These are phyloP conservation scores for Lasioglossum malachurum DNA, from an alignment of 2,888 invertebrate species.

Conservation along the genomic window DNA sequence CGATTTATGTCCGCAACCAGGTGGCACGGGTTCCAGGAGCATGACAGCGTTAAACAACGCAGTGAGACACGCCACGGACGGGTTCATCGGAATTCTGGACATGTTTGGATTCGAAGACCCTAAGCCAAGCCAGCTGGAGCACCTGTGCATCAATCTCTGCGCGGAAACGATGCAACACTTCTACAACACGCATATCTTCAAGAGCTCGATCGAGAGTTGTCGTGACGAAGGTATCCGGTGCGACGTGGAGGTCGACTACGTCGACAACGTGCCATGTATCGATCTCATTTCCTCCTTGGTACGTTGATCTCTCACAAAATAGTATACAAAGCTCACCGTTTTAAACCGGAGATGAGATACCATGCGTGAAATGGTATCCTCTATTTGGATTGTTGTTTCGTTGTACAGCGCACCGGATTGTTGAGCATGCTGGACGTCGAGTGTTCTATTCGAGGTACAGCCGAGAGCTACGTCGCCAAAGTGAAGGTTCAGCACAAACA, in stretches of 20 bases:
- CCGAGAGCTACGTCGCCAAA: slow-evolving; percentile 93
- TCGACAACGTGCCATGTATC: slow-evolving; percentile 98
- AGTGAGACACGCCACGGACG: slow-evolving; percentile 96
- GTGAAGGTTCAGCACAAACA: slow-evolving; percentile 93
- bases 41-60: slow-evolving; percentile 97
- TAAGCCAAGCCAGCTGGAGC: slow-evolving; percentile 95
- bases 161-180: slow-evolving; percentile 99
- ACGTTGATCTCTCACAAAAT: slow-evolving; percentile 70
- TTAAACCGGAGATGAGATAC: neutral
- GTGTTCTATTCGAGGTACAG: slow-evolving; percentile 93
- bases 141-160: slow-evolving; percentile 97
- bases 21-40: slow-evolving; percentile 92
- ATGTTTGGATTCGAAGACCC: slow-evolving; percentile 99
- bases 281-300: slow-evolving; percentile 96
- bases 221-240: slow-evolving; percentile 96
- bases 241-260: slow-evolving; percentile 96
- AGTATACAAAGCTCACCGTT: neutral
- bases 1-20: slow-evolving; percentile 68
- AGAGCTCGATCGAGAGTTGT: slow-evolving; percentile 96
- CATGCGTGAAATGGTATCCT: neutral
- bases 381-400: neutral
- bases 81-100: slow-evolving; percentile 97
- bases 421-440: slow-evolving; percentile 97
- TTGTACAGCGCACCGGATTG: slow-evolving; percentile 91
- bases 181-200: slow-evolving; percentile 98